These are phyloP conservation scores for Gallinago nigripennis DNA, from an alignment of 2,797 vertebrate species.

Conservation along the genomic window DNA sequence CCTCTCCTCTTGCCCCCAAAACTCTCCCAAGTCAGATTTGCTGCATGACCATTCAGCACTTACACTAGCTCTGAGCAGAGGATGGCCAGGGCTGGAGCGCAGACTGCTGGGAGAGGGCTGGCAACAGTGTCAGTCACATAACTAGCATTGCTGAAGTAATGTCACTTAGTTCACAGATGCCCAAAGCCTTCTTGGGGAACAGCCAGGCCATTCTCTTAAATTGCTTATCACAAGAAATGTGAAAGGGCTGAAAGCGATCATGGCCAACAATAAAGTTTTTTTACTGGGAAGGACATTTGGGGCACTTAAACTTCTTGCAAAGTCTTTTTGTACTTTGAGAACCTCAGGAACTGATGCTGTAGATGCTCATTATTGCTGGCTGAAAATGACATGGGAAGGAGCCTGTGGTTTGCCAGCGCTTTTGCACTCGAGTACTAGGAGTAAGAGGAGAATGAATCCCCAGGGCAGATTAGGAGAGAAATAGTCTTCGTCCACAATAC, in stretches of 20 bases:
- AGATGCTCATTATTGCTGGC: not conserved
- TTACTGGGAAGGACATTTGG: not conserved
- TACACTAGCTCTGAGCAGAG: not conserved
- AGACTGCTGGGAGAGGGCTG: not conserved
- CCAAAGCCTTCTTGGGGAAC: not conserved
- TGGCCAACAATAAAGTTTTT: not conserved
- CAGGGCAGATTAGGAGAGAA: not conserved
- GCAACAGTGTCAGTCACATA: not conserved
- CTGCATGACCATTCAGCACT: not conserved
- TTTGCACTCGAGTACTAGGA: not conserved
- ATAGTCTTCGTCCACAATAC: not conserved
- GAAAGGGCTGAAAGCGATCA: not conserved
- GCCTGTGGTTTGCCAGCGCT: not conserved
- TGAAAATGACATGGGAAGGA: not conserved
- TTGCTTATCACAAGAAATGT: not conserved
- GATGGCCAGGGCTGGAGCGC: not conserved
- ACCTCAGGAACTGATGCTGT: not conserved
- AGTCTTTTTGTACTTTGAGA: not conserved
- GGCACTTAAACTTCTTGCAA: not conserved
- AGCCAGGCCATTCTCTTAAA: not conserved
- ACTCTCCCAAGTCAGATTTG: rapidly evolving
- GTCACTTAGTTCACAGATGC: not conserved
- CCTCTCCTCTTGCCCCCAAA: rapidly evolving
- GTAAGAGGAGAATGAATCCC: not conserved
- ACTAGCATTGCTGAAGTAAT: not conserved